These are phyloP conservation scores for Hanleya hanleyi DNA, from an alignment of 2,888 invertebrate species.

Conservation along the genomic window DNA sequence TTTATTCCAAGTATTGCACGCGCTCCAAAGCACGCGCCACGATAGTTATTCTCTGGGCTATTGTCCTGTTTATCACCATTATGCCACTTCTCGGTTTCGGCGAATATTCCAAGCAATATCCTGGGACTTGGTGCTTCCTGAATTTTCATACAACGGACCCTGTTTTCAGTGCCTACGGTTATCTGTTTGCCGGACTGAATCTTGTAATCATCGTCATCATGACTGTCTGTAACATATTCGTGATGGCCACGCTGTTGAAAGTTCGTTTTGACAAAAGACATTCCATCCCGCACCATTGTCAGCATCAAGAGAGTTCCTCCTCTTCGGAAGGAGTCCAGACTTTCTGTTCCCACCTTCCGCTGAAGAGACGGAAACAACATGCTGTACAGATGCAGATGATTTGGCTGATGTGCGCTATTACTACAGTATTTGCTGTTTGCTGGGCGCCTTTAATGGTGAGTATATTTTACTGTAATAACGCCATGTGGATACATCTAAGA, in stretches of 20 bases:
- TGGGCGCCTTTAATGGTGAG: constrained; percentile 72
- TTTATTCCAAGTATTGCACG: constrained; percentile 65
- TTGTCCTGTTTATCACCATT: constrained; percentile 58
- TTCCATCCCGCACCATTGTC: constrained; percentile 21
- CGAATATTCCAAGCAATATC: constrained; percentile 67
- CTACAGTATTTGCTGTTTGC: constrained; percentile 68
- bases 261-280: constrained; percentile 46
- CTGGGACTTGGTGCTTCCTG: constrained; percentile 72
- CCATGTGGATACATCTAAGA: no score
- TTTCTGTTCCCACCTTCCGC: constrained; percentile 10
- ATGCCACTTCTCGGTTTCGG: constrained; percentile 70
- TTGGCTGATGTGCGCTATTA: constrained; percentile 68
- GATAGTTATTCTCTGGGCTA: constrained; percentile 57
- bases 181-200: constrained; percentile 63
- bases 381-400: constrained; percentile 71
- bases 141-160: constrained; percentile 62
- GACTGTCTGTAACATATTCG: constrained; percentile 57
- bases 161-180: constrained; percentile 57
- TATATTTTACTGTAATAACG: no score
- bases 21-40: constrained; percentile 52
- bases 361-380: constrained; percentile 50
- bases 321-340: background rate
- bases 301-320: constrained; percentile 1
- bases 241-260: constrained; percentile 55
- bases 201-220: constrained; percentile 51